Evolutionary conservation across 2,113 vertebrate genomes (phyloP).

Genomic region (Oryzias melastigma): DNA sequence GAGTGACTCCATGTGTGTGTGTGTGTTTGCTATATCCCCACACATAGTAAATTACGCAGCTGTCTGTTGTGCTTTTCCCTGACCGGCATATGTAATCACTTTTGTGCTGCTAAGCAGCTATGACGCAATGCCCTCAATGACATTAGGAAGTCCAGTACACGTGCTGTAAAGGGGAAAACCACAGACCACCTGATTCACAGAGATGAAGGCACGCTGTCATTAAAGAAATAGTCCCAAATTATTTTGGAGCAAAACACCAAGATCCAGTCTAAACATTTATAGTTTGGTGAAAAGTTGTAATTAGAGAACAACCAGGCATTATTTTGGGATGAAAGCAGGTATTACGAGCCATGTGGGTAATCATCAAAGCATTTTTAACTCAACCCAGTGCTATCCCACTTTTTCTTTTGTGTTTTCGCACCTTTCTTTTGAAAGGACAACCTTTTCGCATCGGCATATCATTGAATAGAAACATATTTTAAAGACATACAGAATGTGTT

Average conservation of each 20-base stretch:
- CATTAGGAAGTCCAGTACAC: conserved; percentile 26
- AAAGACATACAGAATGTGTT: too few species aligned
- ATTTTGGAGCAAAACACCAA: neutral
- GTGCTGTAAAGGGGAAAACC: conserved; percentile 28
- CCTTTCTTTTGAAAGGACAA: too few species aligned
- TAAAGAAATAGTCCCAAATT: neutral
- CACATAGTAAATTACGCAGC: conserved; percentile 43
- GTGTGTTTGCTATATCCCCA: conserved; percentile 5
- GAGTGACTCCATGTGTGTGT: conserved; percentile 31
- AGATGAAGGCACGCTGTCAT: neutral
- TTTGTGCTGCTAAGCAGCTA: conserved; percentile 58
- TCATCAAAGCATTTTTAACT: too few species aligned
- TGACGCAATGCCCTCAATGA: conserved; percentile 33
- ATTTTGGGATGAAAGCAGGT: too few species aligned
- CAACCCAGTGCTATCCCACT: too few species aligned
- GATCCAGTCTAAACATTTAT: too few species aligned
- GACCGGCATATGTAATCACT: conserved; percentile 48
- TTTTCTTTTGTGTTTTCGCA: too few species aligned
- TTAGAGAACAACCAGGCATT: too few species aligned
- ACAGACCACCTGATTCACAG: neutral
- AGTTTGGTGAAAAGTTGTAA: too few species aligned
- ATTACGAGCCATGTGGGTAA: too few species aligned
- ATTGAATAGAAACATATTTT: too few species aligned
- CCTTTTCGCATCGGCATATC: too few species aligned
- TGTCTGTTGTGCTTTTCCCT: conserved; percentile 39